These are phyloP conservation scores for Apostichopus japonicus DNA, from an alignment of 35 echinoderm and acorn worm genomes.

Conservation along the genomic window DNA sequence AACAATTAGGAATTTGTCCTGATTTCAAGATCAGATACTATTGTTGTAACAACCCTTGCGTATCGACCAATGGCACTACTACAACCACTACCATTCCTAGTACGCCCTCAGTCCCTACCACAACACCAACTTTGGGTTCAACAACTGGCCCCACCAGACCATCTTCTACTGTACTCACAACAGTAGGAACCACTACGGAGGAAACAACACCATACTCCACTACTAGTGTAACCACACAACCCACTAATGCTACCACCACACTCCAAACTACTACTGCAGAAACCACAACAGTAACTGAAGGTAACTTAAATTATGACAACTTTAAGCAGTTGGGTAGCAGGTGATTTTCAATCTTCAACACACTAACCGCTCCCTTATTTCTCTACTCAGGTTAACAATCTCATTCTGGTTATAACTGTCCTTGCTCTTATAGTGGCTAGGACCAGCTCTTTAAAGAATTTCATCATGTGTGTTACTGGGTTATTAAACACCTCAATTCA, in stretches of 20 bases:
- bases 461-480: too few relatives aligned
- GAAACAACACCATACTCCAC: background rate
- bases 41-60: background rate
- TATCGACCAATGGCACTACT: background rate
- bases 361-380: too few relatives aligned
- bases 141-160: background rate
- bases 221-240: background rate
- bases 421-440: too few relatives aligned
- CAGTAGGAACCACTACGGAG: background rate
- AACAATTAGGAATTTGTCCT: background rate
- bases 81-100: background rate
- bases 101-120: background rate
- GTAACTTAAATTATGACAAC: background rate
- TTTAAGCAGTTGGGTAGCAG: background rate
- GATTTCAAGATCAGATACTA: conserved; percentile 9
- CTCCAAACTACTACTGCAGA: too few relatives aligned
- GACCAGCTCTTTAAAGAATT: too few relatives aligned
- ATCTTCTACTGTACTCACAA: background rate
- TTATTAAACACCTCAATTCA: too few relatives aligned
- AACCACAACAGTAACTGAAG: background rate
- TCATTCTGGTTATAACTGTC: too few relatives aligned
- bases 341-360: background rate
- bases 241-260: background rate
- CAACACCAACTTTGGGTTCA: background rate
- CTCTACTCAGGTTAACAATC: too few relatives aligned